Evolutionary conservation across 1,140 invertebrate species (phyloP), one percentile per base, ranked within the genome.

Genomic region (Calephelis nemesis): DNA sequence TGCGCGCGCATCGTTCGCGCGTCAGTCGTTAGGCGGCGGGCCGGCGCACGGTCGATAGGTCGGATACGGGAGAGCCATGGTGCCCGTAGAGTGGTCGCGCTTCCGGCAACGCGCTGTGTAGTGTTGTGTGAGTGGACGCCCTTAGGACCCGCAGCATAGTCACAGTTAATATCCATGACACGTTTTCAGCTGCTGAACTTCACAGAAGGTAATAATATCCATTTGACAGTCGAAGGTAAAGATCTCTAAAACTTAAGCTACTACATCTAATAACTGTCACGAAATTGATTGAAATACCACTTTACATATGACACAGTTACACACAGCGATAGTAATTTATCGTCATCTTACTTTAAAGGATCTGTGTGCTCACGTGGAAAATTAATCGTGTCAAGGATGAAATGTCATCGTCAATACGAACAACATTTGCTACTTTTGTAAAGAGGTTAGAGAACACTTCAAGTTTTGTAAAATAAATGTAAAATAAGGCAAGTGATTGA

Each of bases 1-100:
- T 88, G 87, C 86, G 87, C 87, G 87, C 87, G 87, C 87, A 90
- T 48, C 67, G 84, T 60, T 83, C 86, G 65, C 84, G 82, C 85
- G 84, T 86, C 86, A 90, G 88, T 90, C 88, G 86, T 85, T 86
- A 83, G 86, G 86, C 84, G 88, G 85, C 86, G 84, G 81, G 84
- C 82, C 85, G 84, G 78, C 83, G 78, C 81, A 80, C 85, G 86
- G 87, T 90, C 87, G 87, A 90, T 90, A 90, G 82, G 79, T 78
- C 77, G 83, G 83, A 78, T 75, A 68, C 83, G 75, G 74, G 78
- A 45, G 83, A 81, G 78, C 83, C 81, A 87, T 87, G 85, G 73
- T 82, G 81, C 79, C 76, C 80, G 78, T 77, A 71, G 74, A 78
- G 78, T 77, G 84, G 81, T 82, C 82, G 83, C 84, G 84, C 84